Evolutionary conservation across 2,113 vertebrate species (phyloP).

Genomic region (Setophaga petechia): DNA sequence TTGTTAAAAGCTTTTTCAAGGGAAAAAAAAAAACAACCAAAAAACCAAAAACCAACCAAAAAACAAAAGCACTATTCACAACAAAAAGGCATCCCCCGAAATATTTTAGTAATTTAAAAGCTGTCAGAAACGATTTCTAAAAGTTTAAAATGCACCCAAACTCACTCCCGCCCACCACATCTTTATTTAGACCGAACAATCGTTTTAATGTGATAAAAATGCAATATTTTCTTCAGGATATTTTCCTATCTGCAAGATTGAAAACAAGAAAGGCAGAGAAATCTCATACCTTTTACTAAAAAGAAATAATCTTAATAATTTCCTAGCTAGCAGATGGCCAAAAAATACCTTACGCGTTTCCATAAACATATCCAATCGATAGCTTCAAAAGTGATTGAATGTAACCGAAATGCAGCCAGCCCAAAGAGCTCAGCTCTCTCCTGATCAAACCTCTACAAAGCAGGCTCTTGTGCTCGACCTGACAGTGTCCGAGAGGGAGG

Average conservation of each 20-base stretch:
- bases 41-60: not conserved
- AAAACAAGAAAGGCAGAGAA: not conserved
- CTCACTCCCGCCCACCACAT: not conserved
- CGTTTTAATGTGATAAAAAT: not conserved
- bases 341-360: slow-evolving; percentile 39
- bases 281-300: not conserved
- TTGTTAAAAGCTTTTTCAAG: not conserved
- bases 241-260: not conserved
- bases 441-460: slow-evolving; percentile 38
- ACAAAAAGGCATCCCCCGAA: not conserved
- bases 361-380: slow-evolving; percentile 33
- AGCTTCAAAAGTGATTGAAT: slow-evolving; percentile 38
- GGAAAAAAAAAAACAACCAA: not conserved
- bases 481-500: slow-evolving; percentile 33
- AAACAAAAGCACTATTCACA: not conserved
- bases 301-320: not conserved
- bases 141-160: not conserved
- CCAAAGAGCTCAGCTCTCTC: not conserved
- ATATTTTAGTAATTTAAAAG: not conserved
- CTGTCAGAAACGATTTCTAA: slow-evolving; percentile 41
- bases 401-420: not conserved
- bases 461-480: slow-evolving; percentile 50
- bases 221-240: not conserved
- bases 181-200: not conserved
- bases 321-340: slow-evolving; percentile 14